These are phyloP conservation scores for Unio pictorum DNA, from an alignment of 2,888 invertebrate species.

Conservation along the genomic window DNA sequence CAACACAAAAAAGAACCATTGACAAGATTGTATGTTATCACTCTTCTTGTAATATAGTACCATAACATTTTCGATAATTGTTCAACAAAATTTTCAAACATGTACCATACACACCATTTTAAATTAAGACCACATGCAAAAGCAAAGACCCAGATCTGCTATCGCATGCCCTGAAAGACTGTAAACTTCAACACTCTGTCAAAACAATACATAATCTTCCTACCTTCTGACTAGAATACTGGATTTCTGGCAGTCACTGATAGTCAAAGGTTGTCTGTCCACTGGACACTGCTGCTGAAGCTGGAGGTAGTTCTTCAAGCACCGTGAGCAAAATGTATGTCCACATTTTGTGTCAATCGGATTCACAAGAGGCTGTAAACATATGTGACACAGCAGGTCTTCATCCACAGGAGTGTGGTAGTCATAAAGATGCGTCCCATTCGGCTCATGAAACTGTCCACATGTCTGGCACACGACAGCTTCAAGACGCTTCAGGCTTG, in stretches of 20 bases:
- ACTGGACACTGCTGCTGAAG: conserved; percentile 72
- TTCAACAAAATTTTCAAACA: no score
- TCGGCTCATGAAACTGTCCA: conserved; percentile 66
- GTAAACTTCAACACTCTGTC: no score
- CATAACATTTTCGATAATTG: no score
- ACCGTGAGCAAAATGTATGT: conserved; percentile 68
- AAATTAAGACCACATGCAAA: no score
- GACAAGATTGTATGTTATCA: no score
- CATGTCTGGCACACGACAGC: conserved; percentile 61
- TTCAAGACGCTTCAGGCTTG: conserved; percentile 44
- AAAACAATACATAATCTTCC: conserved; percentile 16
- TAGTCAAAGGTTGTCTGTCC: conserved; percentile 68
- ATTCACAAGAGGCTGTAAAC: conserved; percentile 72
- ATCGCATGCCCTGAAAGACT: no score
- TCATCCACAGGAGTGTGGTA: conserved; percentile 72
- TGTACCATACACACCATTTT: no score
- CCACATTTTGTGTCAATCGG: conserved; percentile 72
- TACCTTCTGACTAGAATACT: conserved; percentile 72
- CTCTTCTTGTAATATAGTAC: no score
- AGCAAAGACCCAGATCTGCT: no score
- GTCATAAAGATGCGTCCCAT: conserved; percentile 71
- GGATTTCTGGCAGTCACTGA: conserved; percentile 69
- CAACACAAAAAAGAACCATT: no score
- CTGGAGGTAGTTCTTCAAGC: conserved; percentile 68
- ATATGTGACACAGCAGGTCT: conserved; percentile 73